Base-by-base conservation (phyloP, 2,888 invertebrate genomes). In the Eupsilia transversa region DNA sequence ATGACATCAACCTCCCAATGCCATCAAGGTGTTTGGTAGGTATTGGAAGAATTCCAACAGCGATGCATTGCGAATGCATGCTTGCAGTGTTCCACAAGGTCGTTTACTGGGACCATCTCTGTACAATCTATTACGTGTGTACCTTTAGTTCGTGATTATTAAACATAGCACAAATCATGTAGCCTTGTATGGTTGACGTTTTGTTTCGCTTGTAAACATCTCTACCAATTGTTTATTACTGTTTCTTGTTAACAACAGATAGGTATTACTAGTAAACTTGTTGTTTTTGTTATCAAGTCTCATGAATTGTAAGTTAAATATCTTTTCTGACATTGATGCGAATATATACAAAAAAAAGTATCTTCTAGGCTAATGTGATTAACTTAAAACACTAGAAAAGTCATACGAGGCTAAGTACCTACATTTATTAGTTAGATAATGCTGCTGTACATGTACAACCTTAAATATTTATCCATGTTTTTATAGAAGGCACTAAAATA, bases 51-150 rank as follows among this genome's bases (percentile, higher is more conserved):
- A 91, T 92, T 92, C 93, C 91, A 82, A 63, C 46, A 86, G 35
- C 59, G 33, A 35, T 78, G 72, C 72, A 68, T 75, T 83, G 89
- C 88, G 82, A 84, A 80, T 88, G 91, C 90, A 91, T 92, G 87
- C 88, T 85, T 86, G 83, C 89, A 91, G 92, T 81, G 90, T 93
- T 75, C 91, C 91, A 80, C 94, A 95, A 94, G 95, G 94, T 90
- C 91, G 90, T 80, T 81, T 82, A 78, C 88, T 89, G 68, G 84
- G 80, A 67, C 89, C 90, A 83, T 83, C 84, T 84, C 83, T 88
- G 82, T 82, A 79, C 76, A 86, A 85, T 81, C 52, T 69, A 72
- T 57, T 77, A 78, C 46, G 23, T 77, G 46, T 23, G 60, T 54
- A 59, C 43, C 52, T 57, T 30, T 63, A 43, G 79, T 65, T 68